These are phyloP conservation scores for Urechis unicinctus DNA, from an alignment of 2,888 invertebrate genomes.

Conservation along the genomic window DNA sequence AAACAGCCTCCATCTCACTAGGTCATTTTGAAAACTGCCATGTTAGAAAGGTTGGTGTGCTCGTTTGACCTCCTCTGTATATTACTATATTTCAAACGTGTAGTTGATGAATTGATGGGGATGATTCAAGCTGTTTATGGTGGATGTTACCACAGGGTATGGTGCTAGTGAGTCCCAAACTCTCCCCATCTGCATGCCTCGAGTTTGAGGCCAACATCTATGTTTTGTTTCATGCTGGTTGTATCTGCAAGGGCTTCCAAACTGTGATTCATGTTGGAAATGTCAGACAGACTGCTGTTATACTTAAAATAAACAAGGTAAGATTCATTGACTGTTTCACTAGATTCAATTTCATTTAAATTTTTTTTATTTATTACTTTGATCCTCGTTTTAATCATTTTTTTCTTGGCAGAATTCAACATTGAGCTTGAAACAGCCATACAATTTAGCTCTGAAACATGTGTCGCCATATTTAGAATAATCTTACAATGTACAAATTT, in stretches of 20 bases:
- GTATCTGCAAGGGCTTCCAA: conserved; percentile 52
- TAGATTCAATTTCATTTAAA: background rate
- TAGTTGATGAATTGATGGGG: background rate
- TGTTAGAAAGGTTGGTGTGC: conserved; percentile 16
- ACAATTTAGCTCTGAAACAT: too few relatives aligned
- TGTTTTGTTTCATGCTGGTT: conserved; percentile 72
- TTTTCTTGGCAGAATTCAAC: conserved; percentile 3
- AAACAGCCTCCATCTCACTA: conserved; percentile 78
- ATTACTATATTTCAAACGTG: background rate
- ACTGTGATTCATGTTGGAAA: conserved; percentile 94
- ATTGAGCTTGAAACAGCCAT: too few relatives aligned
- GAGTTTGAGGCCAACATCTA: conserved; percentile 75
- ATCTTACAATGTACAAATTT: too few relatives aligned
- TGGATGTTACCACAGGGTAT: conserved; percentile 39
- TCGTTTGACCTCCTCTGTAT: background rate
- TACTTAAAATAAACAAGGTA: conserved; percentile 51
- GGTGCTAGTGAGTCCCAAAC: conserved; percentile 43
- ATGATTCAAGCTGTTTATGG: background rate
- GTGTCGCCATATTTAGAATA: too few relatives aligned
- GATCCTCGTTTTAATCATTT: too few relatives aligned
- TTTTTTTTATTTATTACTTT: background rate
- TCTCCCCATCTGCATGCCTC: conserved; percentile 32
- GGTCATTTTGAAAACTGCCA: conserved; percentile 26
- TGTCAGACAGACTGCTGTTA: conserved; percentile 88
- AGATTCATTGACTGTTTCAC: background rate